These are phyloP conservation scores for Drosophila jambulina DNA, from an alignment of 1,140 invertebrate species.

Conservation along the genomic window DNA sequence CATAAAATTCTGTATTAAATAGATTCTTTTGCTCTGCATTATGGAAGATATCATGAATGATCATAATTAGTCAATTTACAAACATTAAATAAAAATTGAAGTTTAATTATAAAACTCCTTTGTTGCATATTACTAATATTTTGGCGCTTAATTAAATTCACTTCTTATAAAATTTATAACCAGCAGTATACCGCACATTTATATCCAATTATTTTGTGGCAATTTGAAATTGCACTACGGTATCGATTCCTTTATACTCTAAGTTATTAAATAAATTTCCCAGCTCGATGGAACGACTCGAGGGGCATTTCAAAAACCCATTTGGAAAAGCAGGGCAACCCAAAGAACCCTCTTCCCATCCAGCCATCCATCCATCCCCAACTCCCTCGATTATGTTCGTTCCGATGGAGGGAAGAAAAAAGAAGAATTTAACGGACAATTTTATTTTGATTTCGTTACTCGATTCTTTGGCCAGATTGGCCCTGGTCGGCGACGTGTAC, in stretches of 20 bases:
- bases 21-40: background rate
- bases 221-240: conserved; percentile 4
- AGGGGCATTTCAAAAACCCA: conserved; percentile 19
- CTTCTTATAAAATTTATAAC: conserved; percentile 1
- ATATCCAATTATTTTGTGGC: conserved; percentile 11
- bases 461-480: conserved; percentile 45
- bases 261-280: conserved; percentile 12
- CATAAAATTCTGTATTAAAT: background rate
- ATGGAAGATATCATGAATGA: background rate
- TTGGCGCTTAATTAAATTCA: background rate
- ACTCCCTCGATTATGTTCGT: conserved; percentile 29
- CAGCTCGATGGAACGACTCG: conserved; percentile 4
- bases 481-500: conserved; percentile 50
- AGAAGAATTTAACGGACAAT: conserved; percentile 49
- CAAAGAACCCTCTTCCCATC: background rate
- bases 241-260: conserved; percentile 2
- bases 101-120: background rate
- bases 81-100: background rate
- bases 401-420: conserved; percentile 16
- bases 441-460: conserved; percentile 51
- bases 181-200: background rate
- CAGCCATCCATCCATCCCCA: background rate
- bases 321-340: conserved; percentile 29
- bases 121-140: background rate
- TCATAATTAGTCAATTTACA: background rate